These are phyloP conservation scores for Caenorhabditis sp. DNA, from an alignment of 2,888 invertebrate species.

Conservation along the genomic window DNA sequence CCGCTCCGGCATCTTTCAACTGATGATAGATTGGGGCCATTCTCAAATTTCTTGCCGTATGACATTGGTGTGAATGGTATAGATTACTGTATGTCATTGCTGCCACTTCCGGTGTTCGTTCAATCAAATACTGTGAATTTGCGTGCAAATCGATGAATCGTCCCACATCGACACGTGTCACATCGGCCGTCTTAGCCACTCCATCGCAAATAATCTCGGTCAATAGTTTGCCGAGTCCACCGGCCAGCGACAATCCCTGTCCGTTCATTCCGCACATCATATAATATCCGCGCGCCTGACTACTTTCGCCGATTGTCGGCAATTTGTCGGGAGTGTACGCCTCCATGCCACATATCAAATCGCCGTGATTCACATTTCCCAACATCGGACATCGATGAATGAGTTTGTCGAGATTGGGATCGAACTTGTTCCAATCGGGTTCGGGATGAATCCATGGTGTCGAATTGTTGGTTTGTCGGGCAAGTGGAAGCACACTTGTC, in stretches of 20 bases:
- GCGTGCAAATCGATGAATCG: slow-evolving; percentile 91
- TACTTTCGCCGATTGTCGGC: slow-evolving; percentile 91
- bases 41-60: slow-evolving; percentile 79
- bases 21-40: slow-evolving; percentile 94
- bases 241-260: slow-evolving; percentile 91
- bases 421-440: slow-evolving; percentile 93
- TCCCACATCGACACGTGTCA: slow-evolving; percentile 87
- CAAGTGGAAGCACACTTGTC: slow-evolving; percentile 42
- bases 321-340: slow-evolving; percentile 95
- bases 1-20: slow-evolving; percentile 87
- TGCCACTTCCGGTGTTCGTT: slow-evolving; percentile 85
- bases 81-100: slow-evolving; percentile 62
- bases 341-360: slow-evolving; percentile 87
- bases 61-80: slow-evolving; percentile 86
- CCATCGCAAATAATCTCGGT: slow-evolving; percentile 84
- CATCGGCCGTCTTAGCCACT: slow-evolving; percentile 75
- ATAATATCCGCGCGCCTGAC: slow-evolving; percentile 88
- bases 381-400: slow-evolving; percentile 84
- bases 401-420: slow-evolving; percentile 81
- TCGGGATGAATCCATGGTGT: slow-evolving; percentile 68
- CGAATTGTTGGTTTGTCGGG: slow-evolving; percentile 25
- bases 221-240: slow-evolving; percentile 89
- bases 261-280: slow-evolving; percentile 96
- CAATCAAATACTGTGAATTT: slow-evolving; percentile 88
- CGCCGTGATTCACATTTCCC: slow-evolving; percentile 80